A percentile compares a stretch with the other conserved stretches of the same genome.
Evolutionary conservation across 2,113 vertebrate genomes (phyloP).

Genomic region (Rhombomys opimus): DNA sequence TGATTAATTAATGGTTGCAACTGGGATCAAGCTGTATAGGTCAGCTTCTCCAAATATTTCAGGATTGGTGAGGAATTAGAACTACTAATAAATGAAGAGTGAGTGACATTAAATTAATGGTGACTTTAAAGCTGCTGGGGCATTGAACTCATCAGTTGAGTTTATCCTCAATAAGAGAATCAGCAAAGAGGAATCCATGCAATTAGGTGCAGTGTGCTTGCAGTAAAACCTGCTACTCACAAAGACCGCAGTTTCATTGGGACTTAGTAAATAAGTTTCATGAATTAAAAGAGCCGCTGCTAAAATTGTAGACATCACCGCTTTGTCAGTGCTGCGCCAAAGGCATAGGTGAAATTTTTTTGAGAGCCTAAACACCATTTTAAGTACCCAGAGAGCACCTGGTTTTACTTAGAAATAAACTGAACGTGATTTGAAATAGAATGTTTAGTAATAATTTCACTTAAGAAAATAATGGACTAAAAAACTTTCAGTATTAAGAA

Average conservation of each 20-base stretch:
- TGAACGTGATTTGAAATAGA: background rate
- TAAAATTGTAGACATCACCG: background rate
- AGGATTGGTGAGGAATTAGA: constrained; percentile 67
- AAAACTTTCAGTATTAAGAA: background rate
- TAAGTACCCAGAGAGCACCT: background rate
- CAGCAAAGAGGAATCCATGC: constrained; percentile 38
- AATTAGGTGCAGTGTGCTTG: constrained; percentile 44
- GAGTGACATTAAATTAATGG: constrained; percentile 76
- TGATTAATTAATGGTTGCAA: constrained; percentile 72
- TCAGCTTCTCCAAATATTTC: constrained; percentile 71
- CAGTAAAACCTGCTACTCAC: constrained; percentile 45
- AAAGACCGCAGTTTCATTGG: constrained; percentile 12
- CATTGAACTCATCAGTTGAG: constrained; percentile 64
- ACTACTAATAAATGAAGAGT: constrained; percentile 78
- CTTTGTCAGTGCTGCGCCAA: background rate
- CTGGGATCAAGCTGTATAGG: constrained; percentile 59
- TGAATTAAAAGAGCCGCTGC: background rate
- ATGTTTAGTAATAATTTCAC: background rate
- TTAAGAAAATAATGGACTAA: background rate
- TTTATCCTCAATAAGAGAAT: constrained; percentile 72
- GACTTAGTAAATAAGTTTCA: background rate
- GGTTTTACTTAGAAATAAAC: constrained; percentile 9
- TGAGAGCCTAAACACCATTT: background rate
- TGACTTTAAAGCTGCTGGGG: constrained; percentile 71
- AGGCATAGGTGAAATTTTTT: background rate